phyloP scores from a whole-genome alignment of 1,140 invertebrate species.

The Steinernema feltiae region DNA sequence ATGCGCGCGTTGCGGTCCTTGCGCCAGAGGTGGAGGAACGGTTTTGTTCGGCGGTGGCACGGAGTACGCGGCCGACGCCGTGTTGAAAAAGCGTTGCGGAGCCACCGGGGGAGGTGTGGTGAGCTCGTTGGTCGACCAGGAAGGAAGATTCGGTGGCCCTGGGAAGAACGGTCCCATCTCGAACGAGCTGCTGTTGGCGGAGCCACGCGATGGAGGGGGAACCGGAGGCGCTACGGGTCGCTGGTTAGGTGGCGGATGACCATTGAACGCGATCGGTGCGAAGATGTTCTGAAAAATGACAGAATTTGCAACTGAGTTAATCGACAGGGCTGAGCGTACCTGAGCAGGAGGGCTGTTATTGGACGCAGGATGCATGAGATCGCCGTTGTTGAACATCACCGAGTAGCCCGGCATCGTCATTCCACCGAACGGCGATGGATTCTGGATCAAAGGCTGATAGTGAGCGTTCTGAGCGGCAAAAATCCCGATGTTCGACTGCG shows the following conservation, averaged over 20 bases:
- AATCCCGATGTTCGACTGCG: not conserved
- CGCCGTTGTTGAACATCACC: slow-evolving; percentile 4
- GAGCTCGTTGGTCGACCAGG: not conserved
- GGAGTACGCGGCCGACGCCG: not conserved
- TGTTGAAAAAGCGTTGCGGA: not conserved
- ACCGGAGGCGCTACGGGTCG: not conserved
- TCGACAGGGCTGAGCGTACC: not conserved
- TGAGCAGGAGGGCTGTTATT: not conserved
- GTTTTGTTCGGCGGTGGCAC: not conserved
- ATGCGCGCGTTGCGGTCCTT: not conserved
- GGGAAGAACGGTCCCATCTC: not conserved
- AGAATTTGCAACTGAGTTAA: too few relatives aligned
- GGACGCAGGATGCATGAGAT: not conserved
- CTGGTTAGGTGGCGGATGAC: not conserved
- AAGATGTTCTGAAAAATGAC: slow-evolving; percentile 9
- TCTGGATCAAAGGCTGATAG: not conserved
- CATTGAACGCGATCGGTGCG: not conserved
- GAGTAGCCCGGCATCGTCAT: not conserved
- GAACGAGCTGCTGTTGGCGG: not conserved
- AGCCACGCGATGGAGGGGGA: not conserved
- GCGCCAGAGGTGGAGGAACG: not conserved
- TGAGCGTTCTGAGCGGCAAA: not conserved
- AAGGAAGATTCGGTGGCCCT: not conserved
- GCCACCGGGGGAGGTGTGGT: not conserved
- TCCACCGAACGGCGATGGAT: not conserved